phyloP scores from a whole-genome alignment of 2,888 invertebrate species.

The Drosophila quinaria region DNA sequence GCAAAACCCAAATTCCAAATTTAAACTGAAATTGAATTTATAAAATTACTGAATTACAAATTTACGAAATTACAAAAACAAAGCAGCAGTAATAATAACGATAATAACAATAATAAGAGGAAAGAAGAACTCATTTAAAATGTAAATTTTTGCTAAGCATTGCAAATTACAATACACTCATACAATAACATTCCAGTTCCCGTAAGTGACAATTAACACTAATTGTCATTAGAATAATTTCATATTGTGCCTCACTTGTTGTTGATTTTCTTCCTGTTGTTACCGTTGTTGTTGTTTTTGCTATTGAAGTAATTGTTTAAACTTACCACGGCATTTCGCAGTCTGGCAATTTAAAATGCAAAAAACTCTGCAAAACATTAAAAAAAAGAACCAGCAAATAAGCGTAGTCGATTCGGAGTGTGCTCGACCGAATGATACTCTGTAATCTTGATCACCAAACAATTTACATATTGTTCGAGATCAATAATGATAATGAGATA shows the following conservation, averaged over 20 bases:
- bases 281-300: conserved; percentile 19
- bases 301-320: conserved; percentile 73
- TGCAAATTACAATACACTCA: conserved; percentile 67
- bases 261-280: conserved; percentile 28
- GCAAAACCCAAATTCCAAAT: conserved; percentile 14
- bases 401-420: background rate
- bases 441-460: background rate
- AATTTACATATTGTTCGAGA: background rate
- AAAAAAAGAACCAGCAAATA: conserved; percentile 9
- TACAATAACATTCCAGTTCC: conserved; percentile 49
- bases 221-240: conserved; percentile 81
- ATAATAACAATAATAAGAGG: conserved; percentile 29
- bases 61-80: conserved; percentile 38
- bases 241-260: conserved; percentile 61
- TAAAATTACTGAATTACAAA: conserved; percentile 41
- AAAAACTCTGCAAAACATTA: conserved; percentile 44
- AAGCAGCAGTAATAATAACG: conserved; percentile 7
- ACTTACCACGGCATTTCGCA: conserved; percentile 72
- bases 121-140: conserved; percentile 70
- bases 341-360: conserved; percentile 72
- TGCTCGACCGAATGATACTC: conserved; percentile 16
- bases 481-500: background rate
- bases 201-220: conserved; percentile 81
- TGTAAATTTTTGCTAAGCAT: conserved; percentile 71
- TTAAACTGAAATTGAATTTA: conserved; percentile 46